These are phyloP conservation scores for Poeciliopsis presidionis DNA, from an alignment of 2,797 vertebrate genomes.

Conservation along the genomic window DNA sequence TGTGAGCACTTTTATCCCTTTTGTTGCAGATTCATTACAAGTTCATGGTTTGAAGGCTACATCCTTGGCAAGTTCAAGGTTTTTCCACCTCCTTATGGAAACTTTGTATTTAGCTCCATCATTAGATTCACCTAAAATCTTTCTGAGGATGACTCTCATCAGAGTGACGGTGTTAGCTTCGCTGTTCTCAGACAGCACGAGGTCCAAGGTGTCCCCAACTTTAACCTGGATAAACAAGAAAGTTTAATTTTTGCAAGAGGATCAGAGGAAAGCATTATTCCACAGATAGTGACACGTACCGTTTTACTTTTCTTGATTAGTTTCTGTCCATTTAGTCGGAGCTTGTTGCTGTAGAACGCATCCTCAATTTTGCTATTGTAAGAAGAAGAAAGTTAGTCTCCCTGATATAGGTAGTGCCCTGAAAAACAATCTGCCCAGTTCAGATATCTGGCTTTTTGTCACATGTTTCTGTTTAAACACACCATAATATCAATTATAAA, in stretches of 20 bases:
- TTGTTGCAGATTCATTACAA: background rate
- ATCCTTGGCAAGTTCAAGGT: slow-evolving; percentile 83
- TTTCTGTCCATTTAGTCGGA: slow-evolving; percentile 92
- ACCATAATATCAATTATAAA: background rate
- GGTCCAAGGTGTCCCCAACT: slow-evolving; percentile 90
- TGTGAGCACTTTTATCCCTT: background rate
- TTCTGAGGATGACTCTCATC: slow-evolving; percentile 88
- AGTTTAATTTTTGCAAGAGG: background rate
- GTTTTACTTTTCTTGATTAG: slow-evolving; percentile 96
- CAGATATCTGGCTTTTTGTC: background rate
- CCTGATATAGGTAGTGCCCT: background rate
- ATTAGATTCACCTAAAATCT: slow-evolving; percentile 79
- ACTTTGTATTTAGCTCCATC: slow-evolving; percentile 86
- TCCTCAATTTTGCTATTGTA: slow-evolving; percentile 92
- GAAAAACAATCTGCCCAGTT: background rate
- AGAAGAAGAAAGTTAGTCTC: slow-evolving; percentile 9
- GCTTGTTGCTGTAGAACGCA: slow-evolving; percentile 90
- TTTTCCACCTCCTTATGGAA: slow-evolving; percentile 89
- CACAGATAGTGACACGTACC: slow-evolving; percentile 73
- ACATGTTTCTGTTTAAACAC: background rate
- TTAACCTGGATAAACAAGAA: slow-evolving; percentile 83
- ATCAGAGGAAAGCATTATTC: background rate
- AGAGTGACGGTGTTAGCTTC: slow-evolving; percentile 85
- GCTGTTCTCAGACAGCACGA: slow-evolving; percentile 85
- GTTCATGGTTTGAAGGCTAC: slow-evolving; percentile 73